Evolutionary conservation across 1,140 invertebrate genomes (phyloP), one percentile per base, ranked within the genome.

Genomic region (Drosophila leontia): DNA sequence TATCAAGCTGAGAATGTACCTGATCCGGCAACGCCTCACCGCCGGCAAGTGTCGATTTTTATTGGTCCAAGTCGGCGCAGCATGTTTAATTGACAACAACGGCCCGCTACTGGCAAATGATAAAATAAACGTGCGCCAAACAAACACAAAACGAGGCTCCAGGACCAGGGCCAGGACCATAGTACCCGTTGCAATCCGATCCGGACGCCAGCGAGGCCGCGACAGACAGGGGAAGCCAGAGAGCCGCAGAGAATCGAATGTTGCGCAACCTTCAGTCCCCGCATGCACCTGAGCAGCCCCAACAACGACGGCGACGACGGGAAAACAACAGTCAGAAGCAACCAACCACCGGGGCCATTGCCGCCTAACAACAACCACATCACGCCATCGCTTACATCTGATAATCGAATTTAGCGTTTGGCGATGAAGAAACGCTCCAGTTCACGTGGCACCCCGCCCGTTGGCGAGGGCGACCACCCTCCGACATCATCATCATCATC

Each of bases 361-460:
- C 62, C 57, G 39, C 63, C 53, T 57, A 72, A 79, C 77, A 78
- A 57, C 76, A 72, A 60, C 55, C 37, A 78, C 60, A 85, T 85
- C 82, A 85, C 82, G 78, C 80, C 81, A 83, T 64, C 75, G 48
- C 72, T 75, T 37, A 48, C 77, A 67, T 60, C 59, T 88, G 84
- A 88, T 84, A 80, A 84, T 80, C 70, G 41, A 50, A 65, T 53
- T 67, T 39, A 39, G 29, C 53, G 37, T 32, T 50, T 39, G 60
- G 70, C 70, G 32, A 91, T 91, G 88, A 91, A 91, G 53, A 91
- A 88, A 59, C 88, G 88, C 44, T 85, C 88, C 37, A 88, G 44
- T 57, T 88, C 88, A 80, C 84, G 82, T 72, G 90, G 88, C 77
- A 80, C 82, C 32, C 56, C 39, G 39, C 56, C 62, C 47, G 72